phyloP scores from a whole-genome alignment of 2,888 invertebrate genomes.

The Parnassius smintheus region DNA sequence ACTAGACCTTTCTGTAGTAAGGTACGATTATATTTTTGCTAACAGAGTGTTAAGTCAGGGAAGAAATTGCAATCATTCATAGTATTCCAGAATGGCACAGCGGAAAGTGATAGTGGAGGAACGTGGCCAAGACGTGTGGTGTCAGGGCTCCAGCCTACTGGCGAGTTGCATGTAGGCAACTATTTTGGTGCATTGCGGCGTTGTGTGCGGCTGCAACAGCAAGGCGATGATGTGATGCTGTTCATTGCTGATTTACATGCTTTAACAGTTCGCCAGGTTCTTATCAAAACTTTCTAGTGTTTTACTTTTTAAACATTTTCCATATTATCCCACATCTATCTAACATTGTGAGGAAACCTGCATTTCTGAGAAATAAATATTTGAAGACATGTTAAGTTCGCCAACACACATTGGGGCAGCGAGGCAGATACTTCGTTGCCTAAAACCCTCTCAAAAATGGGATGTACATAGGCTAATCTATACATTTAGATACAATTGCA shows the following conservation, averaged over 20 bases:
- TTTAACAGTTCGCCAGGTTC: constrained; percentile 90
- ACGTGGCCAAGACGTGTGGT: constrained; percentile 85
- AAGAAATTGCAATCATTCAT: not conserved
- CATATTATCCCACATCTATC: no score
- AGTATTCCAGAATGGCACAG: not conserved
- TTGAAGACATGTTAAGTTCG: no score
- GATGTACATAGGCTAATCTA: no score
- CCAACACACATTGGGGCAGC: no score
- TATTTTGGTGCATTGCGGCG: constrained; percentile 95
- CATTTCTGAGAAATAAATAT: no score
- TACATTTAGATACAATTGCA: no score
- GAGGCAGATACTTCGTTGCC: no score
- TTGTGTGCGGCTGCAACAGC: constrained; percentile 91
- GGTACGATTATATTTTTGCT: constrained; percentile 2
- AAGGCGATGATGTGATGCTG: constrained; percentile 85
- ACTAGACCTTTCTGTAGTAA: constrained; percentile 16
- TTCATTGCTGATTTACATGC: constrained; percentile 97
- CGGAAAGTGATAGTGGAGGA: constrained; percentile 7
- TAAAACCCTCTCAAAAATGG: no score
- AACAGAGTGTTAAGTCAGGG: not conserved
- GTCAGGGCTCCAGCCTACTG: constrained; percentile 98
- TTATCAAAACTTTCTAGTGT: not conserved
- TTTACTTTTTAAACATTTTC: not conserved
- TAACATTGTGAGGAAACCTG: no score
- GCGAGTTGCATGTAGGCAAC: constrained; percentile 96